These are phyloP conservation scores for Platorchestia sp. DNA, from an alignment of 1,140 invertebrate genomes.

Conservation along the genomic window DNA sequence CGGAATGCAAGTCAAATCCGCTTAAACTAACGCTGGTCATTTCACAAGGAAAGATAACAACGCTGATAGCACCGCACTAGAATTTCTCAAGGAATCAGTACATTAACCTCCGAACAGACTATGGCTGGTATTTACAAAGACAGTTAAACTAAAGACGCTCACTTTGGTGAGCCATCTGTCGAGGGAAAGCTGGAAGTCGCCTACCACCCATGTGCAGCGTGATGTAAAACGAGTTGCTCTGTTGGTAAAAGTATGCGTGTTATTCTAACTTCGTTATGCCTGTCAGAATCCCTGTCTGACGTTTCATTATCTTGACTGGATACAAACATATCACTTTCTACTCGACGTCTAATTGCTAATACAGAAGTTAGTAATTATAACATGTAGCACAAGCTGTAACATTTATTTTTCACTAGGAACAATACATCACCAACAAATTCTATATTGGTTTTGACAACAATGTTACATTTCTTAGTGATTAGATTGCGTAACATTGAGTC, in stretches of 20 bases:
- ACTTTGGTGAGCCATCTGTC: background rate
- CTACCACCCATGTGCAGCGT: background rate
- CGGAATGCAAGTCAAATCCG: background rate
- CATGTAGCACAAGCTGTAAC: too few relatives aligned
- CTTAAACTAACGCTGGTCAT: background rate
- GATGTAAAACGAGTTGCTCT: background rate
- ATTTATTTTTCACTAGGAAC: too few relatives aligned
- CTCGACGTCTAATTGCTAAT: too few relatives aligned
- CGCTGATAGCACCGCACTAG: background rate
- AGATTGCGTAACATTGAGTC: too few relatives aligned
- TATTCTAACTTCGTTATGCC: background rate
- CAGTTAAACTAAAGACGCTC: background rate
- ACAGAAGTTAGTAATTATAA: too few relatives aligned
- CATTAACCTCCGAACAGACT: background rate
- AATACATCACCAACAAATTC: too few relatives aligned
- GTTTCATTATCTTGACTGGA: too few relatives aligned
- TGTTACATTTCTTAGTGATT: too few relatives aligned
- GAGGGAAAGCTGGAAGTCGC: background rate
- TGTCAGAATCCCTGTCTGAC: background rate
- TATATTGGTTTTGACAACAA: too few relatives aligned
- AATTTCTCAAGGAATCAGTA: background rate
- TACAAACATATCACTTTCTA: too few relatives aligned
- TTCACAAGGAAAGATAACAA: background rate
- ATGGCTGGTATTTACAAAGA: background rate
- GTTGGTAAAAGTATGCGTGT: background rate